A percentile compares a stretch with the other conserved stretches of the same genome.
phyloP scores from a whole-genome alignment of 2,113 vertebrate species.

The Eurypyga helias region DNA sequence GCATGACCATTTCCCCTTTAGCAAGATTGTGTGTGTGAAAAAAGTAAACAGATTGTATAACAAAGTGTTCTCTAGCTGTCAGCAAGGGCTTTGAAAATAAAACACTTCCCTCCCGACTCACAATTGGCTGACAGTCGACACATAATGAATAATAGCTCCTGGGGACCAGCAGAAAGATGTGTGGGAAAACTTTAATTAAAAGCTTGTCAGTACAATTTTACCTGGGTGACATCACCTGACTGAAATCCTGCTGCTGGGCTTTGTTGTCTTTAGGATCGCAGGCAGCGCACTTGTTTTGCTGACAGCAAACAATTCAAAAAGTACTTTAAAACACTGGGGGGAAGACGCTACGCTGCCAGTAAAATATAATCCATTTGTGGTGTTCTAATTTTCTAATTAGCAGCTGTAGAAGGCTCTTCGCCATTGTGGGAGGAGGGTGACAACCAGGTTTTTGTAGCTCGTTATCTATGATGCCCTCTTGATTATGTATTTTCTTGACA shows the following conservation, averaged over 20 bases:
- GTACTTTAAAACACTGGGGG: slow-evolving; percentile 75
- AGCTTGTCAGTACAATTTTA: slow-evolving; percentile 90
- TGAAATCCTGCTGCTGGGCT: slow-evolving; percentile 81
- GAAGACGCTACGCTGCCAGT: slow-evolving; percentile 51
- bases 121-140: slow-evolving; percentile 82
- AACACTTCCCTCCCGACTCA: slow-evolving; percentile 81
- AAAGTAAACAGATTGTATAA: slow-evolving; percentile 85
- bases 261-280: slow-evolving; percentile 80
- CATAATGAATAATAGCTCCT: slow-evolving; percentile 84
- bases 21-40: slow-evolving; percentile 72
- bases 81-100: slow-evolving; percentile 85
- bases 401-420: slow-evolving; percentile 45
- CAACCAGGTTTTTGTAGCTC: slow-evolving; percentile 68
- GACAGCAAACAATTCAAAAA: slow-evolving; percentile 82
- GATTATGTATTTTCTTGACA: slow-evolving; percentile 60
- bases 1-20: slow-evolving; percentile 73
- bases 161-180: slow-evolving; percentile 82
- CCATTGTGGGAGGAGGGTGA: slow-evolving; percentile 52
- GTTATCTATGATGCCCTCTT: slow-evolving; percentile 51
- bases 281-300: slow-evolving; percentile 79
- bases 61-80: slow-evolving; percentile 85
- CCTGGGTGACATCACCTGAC: slow-evolving; percentile 87
- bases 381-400: slow-evolving; percentile 79
- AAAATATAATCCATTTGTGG: slow-evolving; percentile 73
- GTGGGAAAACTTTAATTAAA: slow-evolving; percentile 97